A percentile compares a stretch with the other conserved stretches of the same genome.
These are phyloP conservation scores for Diglossa cyanea DNA, from an alignment of 2,797 vertebrate genomes.

Conservation along the genomic window DNA sequence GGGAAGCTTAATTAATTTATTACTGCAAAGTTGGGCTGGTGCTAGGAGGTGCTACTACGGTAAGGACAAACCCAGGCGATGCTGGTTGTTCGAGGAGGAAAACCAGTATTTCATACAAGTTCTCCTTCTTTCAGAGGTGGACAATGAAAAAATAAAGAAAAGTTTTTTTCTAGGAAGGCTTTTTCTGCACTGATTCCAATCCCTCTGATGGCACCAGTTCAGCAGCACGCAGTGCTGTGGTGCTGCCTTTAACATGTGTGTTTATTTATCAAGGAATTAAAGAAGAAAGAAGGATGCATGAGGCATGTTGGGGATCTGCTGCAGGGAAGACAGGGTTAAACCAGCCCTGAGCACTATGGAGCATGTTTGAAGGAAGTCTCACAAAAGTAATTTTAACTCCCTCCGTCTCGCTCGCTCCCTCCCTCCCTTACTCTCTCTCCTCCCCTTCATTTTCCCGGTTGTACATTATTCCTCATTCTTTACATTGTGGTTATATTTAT, in stretches of 20 bases:
- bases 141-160: not conserved
- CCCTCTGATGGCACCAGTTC: not conserved
- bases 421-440: slow-evolving; percentile 41
- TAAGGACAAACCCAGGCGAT: not conserved
- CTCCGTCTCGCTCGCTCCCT: slow-evolving; percentile 40
- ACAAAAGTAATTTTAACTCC: slow-evolving; percentile 72
- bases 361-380: slow-evolving; percentile 68
- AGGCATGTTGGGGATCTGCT: not conserved
- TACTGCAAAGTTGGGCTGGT: not conserved
- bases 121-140: not conserved
- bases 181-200: not conserved
- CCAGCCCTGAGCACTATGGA: slow-evolving; percentile 34
- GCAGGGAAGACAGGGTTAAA: slow-evolving; percentile 73
- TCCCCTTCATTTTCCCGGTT: slow-evolving; percentile 28
- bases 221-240: not conserved
- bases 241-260: not conserved
- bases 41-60: not conserved
- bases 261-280: not conserved
- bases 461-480: slow-evolving; percentile 50
- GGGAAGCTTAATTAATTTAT: not conserved
- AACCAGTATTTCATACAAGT: not conserved
- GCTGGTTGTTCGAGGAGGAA: not conserved
- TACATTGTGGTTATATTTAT: slow-evolving; percentile 48
- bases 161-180: not conserved
- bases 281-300: not conserved